Evolutionary conservation across 2,888 invertebrate genomes (phyloP).

Genomic region (Elmis aenea): DNA sequence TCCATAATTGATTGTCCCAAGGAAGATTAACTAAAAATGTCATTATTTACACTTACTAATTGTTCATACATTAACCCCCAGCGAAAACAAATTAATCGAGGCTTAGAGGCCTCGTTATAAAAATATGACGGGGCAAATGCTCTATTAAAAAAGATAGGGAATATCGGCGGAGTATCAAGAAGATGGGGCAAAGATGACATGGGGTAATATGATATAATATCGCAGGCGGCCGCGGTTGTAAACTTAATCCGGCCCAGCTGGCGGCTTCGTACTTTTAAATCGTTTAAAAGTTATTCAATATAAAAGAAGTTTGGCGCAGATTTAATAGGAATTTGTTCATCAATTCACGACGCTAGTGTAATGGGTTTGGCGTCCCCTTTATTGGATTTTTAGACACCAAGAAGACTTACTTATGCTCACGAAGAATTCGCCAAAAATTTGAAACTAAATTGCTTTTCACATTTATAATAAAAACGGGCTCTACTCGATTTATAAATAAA

Average conservation of each 20-base stretch:
- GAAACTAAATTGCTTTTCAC: no score
- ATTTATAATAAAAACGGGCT: no score
- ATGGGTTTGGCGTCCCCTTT: constrained; percentile 21
- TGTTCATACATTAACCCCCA: constrained; percentile 44
- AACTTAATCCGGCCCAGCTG: constrained; percentile 49
- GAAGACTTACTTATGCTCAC: constrained; percentile 11
- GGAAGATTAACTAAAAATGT: constrained; percentile 13
- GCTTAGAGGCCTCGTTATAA: constrained; percentile 41
- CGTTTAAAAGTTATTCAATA: constrained; percentile 50
- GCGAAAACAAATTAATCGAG: constrained; percentile 45
- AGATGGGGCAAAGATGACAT: constrained; percentile 24
- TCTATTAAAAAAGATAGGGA: constrained; percentile 24
- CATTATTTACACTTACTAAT: constrained; percentile 37
- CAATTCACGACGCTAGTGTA: constrained; percentile 44
- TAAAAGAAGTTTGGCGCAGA: constrained; percentile 47
- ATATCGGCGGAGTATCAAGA: constrained; percentile 17
- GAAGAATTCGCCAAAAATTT: constrained; percentile 14
- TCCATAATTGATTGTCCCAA: constrained; percentile 19
- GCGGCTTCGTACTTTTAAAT: constrained; percentile 45
- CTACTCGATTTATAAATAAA: no score
- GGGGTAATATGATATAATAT: constrained; percentile 29
- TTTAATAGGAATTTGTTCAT: constrained; percentile 52
- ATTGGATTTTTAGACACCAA: constrained; percentile 22
- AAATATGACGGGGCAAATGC: constrained; percentile 41
- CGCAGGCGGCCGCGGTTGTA: constrained; percentile 38